Evolutionary conservation across 2,888 invertebrate genomes (phyloP).

Genomic region (Cremastobaeus sp.): DNA sequence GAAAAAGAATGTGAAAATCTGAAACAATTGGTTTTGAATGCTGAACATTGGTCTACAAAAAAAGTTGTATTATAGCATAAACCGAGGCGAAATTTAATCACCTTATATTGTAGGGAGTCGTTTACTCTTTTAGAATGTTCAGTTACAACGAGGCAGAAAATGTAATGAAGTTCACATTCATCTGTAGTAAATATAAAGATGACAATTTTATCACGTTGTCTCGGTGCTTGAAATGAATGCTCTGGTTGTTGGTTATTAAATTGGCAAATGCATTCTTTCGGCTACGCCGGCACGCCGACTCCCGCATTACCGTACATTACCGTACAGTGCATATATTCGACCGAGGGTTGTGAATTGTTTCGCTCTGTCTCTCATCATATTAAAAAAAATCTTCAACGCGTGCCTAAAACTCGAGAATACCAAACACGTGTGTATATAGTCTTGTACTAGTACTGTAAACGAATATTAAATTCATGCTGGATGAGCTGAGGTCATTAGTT

Average conservation of each 20-base stretch:
- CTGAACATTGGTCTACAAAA: too few relatives aligned
- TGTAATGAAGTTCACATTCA: constrained; percentile 38
- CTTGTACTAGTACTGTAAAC: constrained; percentile 48
- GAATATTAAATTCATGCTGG: constrained; percentile 49
- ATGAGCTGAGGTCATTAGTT: constrained; percentile 45
- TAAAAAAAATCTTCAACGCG: constrained; percentile 64
- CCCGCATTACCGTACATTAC: constrained; percentile 33
- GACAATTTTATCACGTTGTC: constrained; percentile 30
- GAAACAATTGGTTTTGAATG: too few relatives aligned
- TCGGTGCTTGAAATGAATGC: constrained; percentile 53
- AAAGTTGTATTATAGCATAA: too few relatives aligned
- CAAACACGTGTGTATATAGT: constrained; percentile 36
- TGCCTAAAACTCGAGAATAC: constrained; percentile 54
- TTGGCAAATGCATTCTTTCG: constrained; percentile 48
- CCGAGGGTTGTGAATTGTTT: constrained; percentile 46
- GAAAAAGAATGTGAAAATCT: too few relatives aligned
- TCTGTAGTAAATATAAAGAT: constrained; percentile 49
- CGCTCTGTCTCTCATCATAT: constrained; percentile 55
- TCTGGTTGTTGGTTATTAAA: constrained; percentile 63
- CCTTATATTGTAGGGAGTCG: too few relatives aligned
- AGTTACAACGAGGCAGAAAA: constrained; percentile 20
- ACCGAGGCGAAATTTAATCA: too few relatives aligned
- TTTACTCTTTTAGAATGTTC: too few relatives aligned
- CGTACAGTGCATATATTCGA: constrained; percentile 29
- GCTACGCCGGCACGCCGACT: constrained; percentile 29